Evolutionary conservation across 2,113 vertebrate genomes (phyloP), one percentile per base, ranked within the genome.

Genomic region (Chionodraco myersi): DNA sequence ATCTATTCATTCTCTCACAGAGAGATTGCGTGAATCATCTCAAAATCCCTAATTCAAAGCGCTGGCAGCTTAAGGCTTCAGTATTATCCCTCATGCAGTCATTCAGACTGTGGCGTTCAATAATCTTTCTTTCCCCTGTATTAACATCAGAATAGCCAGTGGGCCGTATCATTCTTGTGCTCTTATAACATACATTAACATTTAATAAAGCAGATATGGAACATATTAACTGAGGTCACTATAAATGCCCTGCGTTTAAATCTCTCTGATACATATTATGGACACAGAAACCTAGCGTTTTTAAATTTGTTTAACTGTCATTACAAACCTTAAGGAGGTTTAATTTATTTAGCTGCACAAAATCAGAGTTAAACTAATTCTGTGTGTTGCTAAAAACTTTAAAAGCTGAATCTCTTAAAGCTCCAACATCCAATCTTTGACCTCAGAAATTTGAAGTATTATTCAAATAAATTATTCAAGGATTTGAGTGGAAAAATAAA

Each of bases 381-480:
- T 57, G 72, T 72, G 51, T 65, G 58, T 70, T 80, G 26, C 64
- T 18, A 58, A 49, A 60, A 74, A 67, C 57, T 71, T 82, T 18
- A 56, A 82, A 79, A 75, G 45, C 45, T 5, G 41, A 75, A 36
- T 78, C 49, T 69, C 16, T 76, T 15, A n/a, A 52, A 73, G 61
- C 15, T 34, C 51, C 52, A 21, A 82, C 75, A 67, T 74, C 34
- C 71, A 57, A 75, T 77, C 79, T 83, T 72, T 79, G 9, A 83
- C 47, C 76, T 44, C 64, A 59, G 47, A 64, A 71, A 86, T 81
- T 62, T 77, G 74, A 86, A 87, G 62, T 70, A 78, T 79, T 91
- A 86, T 84, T 81, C 64, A 47, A 26, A 81, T 93, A 45, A 90
- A 93, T 93, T 81, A 92, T 93, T 90, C 56, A 92, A 18, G 44